These are phyloP conservation scores for Heterodera carotae DNA, from an alignment of 1,140 invertebrate species.

Conservation along the genomic window DNA sequence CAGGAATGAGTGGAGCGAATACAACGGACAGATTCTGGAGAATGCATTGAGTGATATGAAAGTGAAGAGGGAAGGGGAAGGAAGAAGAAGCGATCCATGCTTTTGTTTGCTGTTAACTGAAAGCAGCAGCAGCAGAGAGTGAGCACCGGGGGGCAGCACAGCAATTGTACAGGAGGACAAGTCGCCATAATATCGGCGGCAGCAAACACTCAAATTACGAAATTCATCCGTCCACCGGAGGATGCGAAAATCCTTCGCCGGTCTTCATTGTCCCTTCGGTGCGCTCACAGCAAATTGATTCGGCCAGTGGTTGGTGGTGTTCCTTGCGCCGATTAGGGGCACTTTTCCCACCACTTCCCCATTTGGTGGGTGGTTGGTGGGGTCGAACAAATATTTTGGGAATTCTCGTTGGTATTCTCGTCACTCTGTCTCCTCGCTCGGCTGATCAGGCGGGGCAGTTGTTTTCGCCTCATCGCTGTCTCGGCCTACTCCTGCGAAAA, in stretches of 20 bases:
- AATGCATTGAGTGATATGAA: not conserved
- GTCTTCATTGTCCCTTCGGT: not conserved
- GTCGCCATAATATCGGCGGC: too few species aligned
- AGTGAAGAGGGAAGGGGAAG: not conserved
- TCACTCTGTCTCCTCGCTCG: not conserved
- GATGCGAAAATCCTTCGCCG: too few species aligned
- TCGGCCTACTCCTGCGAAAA: not conserved
- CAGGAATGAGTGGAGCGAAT: not conserved
- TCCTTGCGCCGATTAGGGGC: too few species aligned
- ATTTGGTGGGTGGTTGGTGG: too few species aligned
- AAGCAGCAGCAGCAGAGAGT: not conserved
- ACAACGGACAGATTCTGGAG: not conserved
- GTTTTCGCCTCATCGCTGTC: not conserved
- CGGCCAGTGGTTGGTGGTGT: too few species aligned
- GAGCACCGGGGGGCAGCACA: too few species aligned
- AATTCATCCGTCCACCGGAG: too few species aligned
- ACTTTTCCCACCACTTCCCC: too few species aligned
- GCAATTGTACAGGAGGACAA: too few species aligned
- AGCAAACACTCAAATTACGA: too few species aligned
- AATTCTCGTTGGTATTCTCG: not conserved
- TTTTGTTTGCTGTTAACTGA: not conserved
- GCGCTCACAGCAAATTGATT: too few species aligned
- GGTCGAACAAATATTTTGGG: not conserved
- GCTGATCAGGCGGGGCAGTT: not conserved
- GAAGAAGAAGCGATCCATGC: not conserved